Conservation (phyloP, 2,888 invertebrate genomes). For the Cantharis nigra region DNA sequence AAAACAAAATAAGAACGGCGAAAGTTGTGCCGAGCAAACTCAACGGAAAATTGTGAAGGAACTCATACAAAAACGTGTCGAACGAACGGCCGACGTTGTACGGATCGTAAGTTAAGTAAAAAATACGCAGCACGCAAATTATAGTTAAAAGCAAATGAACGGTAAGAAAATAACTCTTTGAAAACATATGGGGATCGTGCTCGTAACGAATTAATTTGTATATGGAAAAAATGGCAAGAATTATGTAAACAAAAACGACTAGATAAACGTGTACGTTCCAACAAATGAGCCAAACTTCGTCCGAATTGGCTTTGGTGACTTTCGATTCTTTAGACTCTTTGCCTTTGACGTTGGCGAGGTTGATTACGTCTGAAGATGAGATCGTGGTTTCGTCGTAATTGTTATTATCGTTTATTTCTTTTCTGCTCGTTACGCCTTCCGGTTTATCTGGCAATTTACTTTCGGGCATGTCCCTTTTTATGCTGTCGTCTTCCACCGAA, state of each 20-base stretch:
- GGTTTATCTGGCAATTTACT: constrained; percentile 42
- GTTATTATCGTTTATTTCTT: constrained; percentile 38
- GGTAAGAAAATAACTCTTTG: constrained; percentile 85
- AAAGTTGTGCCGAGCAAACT: constrained; percentile 90
- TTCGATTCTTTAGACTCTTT: constrained; percentile 44
- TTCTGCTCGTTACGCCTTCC: constrained; percentile 51
- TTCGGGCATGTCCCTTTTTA: constrained; percentile 29
- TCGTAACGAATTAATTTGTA: constrained; percentile 86
- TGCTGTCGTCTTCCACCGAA: constrained; percentile 1
- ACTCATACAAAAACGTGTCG: constrained; percentile 77
- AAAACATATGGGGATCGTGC: constrained; percentile 83
- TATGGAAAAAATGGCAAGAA: constrained; percentile 83
- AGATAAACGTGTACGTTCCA: constrained; percentile 93
- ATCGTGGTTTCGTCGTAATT: constrained; percentile 43
- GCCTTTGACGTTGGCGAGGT: constrained; percentile 63
- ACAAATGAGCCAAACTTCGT: constrained; percentile 76
- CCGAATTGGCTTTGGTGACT: constrained; percentile 51
- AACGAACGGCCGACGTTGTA: constrained; percentile 86
- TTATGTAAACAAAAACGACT: constrained; percentile 81
- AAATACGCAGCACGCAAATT: constrained; percentile 80
- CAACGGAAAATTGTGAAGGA: constrained; percentile 82
- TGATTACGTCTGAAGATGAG: constrained; percentile 58
- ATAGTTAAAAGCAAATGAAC: constrained; percentile 81
- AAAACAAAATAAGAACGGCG: constrained; percentile 82
- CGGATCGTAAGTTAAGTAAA: constrained; percentile 89